Base-by-base conservation (phyloP, 37 sponge, comb jelly and placozoan genomes). In the Eunapius fragilis region DNA sequence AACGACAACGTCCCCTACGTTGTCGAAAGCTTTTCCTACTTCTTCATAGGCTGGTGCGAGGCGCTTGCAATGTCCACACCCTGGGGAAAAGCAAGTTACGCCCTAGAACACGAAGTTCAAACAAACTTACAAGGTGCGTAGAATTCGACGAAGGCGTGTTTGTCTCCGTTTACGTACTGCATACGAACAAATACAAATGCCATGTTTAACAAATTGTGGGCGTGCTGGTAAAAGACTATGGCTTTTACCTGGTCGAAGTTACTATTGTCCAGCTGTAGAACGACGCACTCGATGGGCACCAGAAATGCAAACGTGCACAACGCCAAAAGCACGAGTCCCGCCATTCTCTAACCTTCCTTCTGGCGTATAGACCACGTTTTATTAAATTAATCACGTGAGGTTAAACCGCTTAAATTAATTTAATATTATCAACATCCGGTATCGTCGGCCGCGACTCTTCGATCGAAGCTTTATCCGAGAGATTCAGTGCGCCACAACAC, bases 41-140 rank as follows among this genome's bases (percentile, higher is more conserved):
- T 96, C 84, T 69, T 98, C 98, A 72, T 94, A 98, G 24, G 83
- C 96, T 14, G 98, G 96, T 28, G 94, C 98, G 25, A 98, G 84
- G 9, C 91, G 71, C 83, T 98, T 98, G 82, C 98, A 98, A 82
- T 98, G 98, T 36, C 98, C 98, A 88, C 98, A 98, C 98, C 98
- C 96, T 95, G 69, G 70, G 82, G 26, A 71, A 9, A 23, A 69
- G 35, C 68, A 25, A 7, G 28, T 58, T 27, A 70, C 27, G 25
- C 19, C 48, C 13, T 67, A 68, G 24, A 71, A 38, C 27, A 5
- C 13, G 27, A 11, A 22, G 9, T 75, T 69, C n/a, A 58, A 84
- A 74, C 67, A 68, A 26, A 92, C 96, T 90, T 77, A 95, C 96
- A 98, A 34, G 98, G 98, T 31, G 98, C 98, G 80, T 90, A 98